Evolutionary conservation across 2,888 invertebrate genomes (phyloP).

Genomic region (Drosophila gaucha): DNA sequence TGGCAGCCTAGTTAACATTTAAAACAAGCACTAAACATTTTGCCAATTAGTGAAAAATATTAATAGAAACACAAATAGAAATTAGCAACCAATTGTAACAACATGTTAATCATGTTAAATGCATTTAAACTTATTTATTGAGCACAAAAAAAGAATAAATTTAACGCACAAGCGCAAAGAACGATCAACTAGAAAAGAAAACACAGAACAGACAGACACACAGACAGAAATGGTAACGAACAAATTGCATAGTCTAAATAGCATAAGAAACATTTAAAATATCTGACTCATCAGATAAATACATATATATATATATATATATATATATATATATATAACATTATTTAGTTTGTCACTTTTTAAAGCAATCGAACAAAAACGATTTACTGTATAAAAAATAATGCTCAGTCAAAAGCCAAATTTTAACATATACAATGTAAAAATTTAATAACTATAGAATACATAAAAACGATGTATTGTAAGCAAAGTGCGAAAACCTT

Average conservation of each 20-base stretch:
- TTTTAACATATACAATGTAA: slow-evolving; percentile 68
- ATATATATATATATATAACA: slow-evolving; percentile 19
- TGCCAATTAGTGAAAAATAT: slow-evolving; percentile 65
- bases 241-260: slow-evolving; percentile 47
- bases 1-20: slow-evolving; percentile 75
- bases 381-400: slow-evolving; percentile 62
- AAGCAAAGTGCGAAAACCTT: slow-evolving; percentile 34
- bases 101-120: slow-evolving; percentile 42
- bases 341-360: slow-evolving; percentile 62
- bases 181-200: slow-evolving; percentile 3
- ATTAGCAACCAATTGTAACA: slow-evolving; percentile 35
- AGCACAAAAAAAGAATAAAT: slow-evolving; percentile 33
- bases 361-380: slow-evolving; percentile 43
- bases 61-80: slow-evolving; percentile 11
- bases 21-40: slow-evolving; percentile 38
- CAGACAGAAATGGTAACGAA: slow-evolving; percentile 33
- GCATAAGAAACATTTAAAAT: slow-evolving; percentile 26
- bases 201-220: slow-evolving; percentile 23
- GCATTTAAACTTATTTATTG: slow-evolving; percentile 59
- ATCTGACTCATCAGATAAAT: slow-evolving; percentile 26
- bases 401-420: slow-evolving; percentile 71
- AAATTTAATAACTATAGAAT: slow-evolving; percentile 47
- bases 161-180: slow-evolving; percentile 39
- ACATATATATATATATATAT: slow-evolving; percentile 16
- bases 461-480: slow-evolving; percentile 33